Evolutionary conservation across 2,888 invertebrate genomes (phyloP).

Genomic region (Colletes collaris): DNA sequence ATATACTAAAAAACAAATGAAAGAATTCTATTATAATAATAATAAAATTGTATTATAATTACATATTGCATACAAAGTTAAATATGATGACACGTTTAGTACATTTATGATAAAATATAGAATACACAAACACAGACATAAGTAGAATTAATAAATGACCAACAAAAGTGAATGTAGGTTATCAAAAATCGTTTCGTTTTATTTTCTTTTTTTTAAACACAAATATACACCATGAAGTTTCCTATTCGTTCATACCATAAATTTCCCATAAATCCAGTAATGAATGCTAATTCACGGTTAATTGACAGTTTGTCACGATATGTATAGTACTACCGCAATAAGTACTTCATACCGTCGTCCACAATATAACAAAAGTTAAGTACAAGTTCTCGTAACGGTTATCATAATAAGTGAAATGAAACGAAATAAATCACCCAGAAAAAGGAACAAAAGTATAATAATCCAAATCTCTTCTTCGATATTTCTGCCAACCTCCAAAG

Average conservation of each 20-base stretch:
- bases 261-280: constrained; percentile 4
- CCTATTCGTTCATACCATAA: neutral
- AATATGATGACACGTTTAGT: neutral
- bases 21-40: too few species aligned
- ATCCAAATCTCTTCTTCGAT: constrained; percentile 12
- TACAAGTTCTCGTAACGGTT: neutral
- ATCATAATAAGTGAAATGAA: neutral
- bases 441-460: neutral
- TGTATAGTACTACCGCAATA: constrained; percentile 10
- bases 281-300: constrained; percentile 28
- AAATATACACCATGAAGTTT: constrained; percentile 3
- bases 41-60: neutral
- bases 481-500: constrained; percentile 58
- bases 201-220: constrained; percentile 26
- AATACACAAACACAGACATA: constrained; percentile 8
- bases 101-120: neutral
- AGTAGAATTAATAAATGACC: constrained; percentile 10
- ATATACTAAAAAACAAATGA: neutral
- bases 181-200: constrained; percentile 35
- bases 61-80: neutral
- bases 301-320: constrained; percentile 55
- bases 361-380: neutral
- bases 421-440: neutral
- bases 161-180: constrained; percentile 47
- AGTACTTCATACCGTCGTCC: neutral